Conservation (phyloP, 2,888 invertebrate species). For the Drosophila gaucha region DNA sequence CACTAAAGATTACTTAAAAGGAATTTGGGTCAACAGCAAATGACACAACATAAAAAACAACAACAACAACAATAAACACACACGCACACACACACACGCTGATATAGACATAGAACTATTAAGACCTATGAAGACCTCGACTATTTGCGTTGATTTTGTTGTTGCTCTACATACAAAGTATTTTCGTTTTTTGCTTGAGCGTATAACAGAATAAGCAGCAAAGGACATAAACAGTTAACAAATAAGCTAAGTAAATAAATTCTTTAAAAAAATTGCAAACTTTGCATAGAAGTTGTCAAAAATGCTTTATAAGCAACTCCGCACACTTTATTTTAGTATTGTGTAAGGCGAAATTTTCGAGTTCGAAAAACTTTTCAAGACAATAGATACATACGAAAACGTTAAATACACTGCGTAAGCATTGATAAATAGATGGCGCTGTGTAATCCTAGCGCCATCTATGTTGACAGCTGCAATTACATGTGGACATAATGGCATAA, state of each 20-base stretch:
- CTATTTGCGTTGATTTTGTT: slow-evolving; percentile 20
- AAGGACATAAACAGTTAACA: not conserved
- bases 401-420: too few relatives aligned
- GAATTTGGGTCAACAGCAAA: slow-evolving; percentile 67
- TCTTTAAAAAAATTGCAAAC: not conserved
- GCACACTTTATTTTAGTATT: slow-evolving; percentile 5
- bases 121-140: slow-evolving; percentile 10
- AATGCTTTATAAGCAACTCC: not conserved
- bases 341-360: not conserved
- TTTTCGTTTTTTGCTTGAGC: not conserved
- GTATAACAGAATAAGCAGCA: not conserved
- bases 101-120: not conserved
- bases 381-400: too few relatives aligned
- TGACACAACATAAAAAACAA: slow-evolving; percentile 36
- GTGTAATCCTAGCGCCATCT: not conserved
- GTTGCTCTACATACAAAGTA: slow-evolving; percentile 1
- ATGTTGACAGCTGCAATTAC: not conserved
- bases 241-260: not conserved
- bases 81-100: slow-evolving; percentile 5
- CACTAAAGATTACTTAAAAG: slow-evolving; percentile 68
- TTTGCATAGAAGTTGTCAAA: not conserved
- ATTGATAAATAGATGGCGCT: slow-evolving; percentile 20
- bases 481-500: not conserved
- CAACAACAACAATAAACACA: slow-evolving; percentile 25
- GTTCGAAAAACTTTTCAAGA: too few relatives aligned